Conservation (phyloP, 2,113 vertebrate species). For the Mohoua ochrocephala region DNA sequence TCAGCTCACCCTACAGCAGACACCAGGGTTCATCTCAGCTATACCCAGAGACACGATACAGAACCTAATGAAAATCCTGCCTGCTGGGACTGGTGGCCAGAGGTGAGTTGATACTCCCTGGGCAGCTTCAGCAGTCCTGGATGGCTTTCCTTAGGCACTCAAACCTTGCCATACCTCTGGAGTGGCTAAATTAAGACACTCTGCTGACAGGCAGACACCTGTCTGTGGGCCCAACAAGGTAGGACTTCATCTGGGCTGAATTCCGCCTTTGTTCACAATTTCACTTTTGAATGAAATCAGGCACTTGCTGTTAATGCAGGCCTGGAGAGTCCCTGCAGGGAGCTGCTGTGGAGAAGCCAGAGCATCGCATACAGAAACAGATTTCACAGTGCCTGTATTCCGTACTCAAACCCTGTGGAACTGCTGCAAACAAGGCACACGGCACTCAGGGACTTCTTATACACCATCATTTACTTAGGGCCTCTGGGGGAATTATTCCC, state of each 20-base stretch:
- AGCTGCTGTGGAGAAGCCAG: not conserved
- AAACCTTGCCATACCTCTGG: not conserved
- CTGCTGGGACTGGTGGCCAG: not conserved
- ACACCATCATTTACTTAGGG: not conserved
- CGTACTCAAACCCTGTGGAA: not conserved
- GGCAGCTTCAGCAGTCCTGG: not conserved
- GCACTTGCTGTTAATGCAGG: not conserved
- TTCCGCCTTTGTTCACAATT: not conserved
- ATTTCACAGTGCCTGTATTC: not conserved
- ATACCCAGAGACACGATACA: rapidly evolving
- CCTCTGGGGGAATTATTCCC: not conserved
- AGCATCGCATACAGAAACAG: not conserved
- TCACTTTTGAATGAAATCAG: not conserved
- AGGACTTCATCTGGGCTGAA: not conserved
- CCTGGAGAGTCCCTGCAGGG: not conserved
- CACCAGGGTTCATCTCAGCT: not conserved
- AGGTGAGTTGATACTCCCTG: not conserved
- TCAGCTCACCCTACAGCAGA: not conserved
- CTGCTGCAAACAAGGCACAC: not conserved
- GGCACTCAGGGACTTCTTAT: not conserved
- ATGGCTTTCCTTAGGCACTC: not conserved
- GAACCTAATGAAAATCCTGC: not conserved
- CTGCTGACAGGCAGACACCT: not conserved
- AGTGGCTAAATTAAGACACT: not conserved
- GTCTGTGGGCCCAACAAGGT: not conserved